Evolutionary conservation across 2,113 vertebrate genomes (phyloP).

Genomic region (Thinocorus orbignyianus): DNA sequence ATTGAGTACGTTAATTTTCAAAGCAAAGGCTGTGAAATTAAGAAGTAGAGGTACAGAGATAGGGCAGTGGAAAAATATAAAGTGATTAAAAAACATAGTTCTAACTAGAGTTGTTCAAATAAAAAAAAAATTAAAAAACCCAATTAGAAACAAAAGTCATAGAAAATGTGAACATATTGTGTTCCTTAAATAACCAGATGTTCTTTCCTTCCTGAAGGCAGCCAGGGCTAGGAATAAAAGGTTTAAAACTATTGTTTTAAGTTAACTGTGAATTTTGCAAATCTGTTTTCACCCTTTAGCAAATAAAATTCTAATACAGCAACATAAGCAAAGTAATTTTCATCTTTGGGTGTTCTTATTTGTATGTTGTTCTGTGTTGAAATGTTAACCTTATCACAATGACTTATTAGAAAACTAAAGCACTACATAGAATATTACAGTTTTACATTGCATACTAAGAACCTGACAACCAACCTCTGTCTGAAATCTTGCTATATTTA

Average conservation of each 20-base stretch:
- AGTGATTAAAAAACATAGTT: conserved; percentile 81
- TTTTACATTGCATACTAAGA: conserved; percentile 60
- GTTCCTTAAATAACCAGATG: conserved; percentile 89
- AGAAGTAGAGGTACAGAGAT: conserved; percentile 49
- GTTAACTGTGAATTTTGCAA: conserved; percentile 85
- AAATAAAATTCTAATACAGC: conserved; percentile 84
- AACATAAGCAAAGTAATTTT: conserved; percentile 82
- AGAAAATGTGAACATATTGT: conserved; percentile 89
- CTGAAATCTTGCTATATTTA: conserved; percentile 56
- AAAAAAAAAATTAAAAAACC: conserved; percentile 77
- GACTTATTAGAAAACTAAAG: conserved; percentile 75
- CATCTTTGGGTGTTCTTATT: conserved; percentile 72
- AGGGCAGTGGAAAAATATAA: conserved; percentile 75
- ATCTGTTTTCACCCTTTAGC: conserved; percentile 85
- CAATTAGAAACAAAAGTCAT: conserved; percentile 91
- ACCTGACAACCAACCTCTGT: conserved; percentile 65
- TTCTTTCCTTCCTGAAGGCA: conserved; percentile 86
- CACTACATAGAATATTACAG: conserved; percentile 40
- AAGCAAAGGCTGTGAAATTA: conserved; percentile 58
- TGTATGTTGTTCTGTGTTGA: conserved; percentile 58
- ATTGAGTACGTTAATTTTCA: conserved; percentile 65
- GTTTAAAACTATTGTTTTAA: conserved; percentile 87
- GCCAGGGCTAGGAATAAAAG: conserved; percentile 82
- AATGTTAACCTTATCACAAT: conserved; percentile 76
- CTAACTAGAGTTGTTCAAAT: conserved; percentile 78